A percentile compares a stretch with the other conserved stretches of the same genome.
Conservation (phyloP, 2,888 invertebrate genomes). For the Philereme transversata region DNA sequence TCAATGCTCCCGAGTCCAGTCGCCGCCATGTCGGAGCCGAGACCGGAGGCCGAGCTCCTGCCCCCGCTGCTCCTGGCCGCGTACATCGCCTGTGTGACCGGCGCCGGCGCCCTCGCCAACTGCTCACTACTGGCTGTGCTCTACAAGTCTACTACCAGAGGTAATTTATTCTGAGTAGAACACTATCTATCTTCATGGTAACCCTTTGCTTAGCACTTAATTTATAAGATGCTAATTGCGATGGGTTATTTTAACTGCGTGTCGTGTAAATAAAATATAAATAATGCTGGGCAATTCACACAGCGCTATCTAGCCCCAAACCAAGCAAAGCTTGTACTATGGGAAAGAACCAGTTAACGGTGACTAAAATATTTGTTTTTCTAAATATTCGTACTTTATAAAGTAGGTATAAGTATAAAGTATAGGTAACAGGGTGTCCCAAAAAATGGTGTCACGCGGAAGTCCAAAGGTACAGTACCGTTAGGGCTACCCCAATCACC, state of each 20-base stretch:
- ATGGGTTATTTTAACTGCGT: background rate
- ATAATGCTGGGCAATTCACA: no score
- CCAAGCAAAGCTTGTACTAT: no score
- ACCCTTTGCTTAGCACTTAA: background rate
- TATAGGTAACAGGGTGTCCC: no score
- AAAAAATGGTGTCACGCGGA: no score
- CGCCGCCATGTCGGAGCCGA: conserved; percentile 71
- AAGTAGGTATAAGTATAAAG: no score
- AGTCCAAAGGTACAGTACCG: no score
- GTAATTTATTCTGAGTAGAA: conserved; percentile 50
- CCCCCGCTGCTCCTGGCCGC: conserved; percentile 67
- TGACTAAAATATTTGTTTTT: no score
- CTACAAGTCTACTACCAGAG: conserved; percentile 73
- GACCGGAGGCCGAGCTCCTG: conserved; percentile 61
- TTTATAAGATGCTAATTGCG: background rate
- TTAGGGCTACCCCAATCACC: no score
- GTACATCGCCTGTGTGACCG: conserved; percentile 68
- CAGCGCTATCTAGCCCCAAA: no score
- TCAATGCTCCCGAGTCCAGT: conserved; percentile 80
- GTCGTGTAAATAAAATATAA: background rate
- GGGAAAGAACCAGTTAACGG: no score
- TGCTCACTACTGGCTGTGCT: conserved; percentile 72
- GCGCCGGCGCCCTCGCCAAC: conserved; percentile 73
- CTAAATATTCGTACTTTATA: no score
- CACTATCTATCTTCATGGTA: background rate